Conservation (phyloP, 2,113 vertebrate species). For the Psettodes erumei region DNA sequence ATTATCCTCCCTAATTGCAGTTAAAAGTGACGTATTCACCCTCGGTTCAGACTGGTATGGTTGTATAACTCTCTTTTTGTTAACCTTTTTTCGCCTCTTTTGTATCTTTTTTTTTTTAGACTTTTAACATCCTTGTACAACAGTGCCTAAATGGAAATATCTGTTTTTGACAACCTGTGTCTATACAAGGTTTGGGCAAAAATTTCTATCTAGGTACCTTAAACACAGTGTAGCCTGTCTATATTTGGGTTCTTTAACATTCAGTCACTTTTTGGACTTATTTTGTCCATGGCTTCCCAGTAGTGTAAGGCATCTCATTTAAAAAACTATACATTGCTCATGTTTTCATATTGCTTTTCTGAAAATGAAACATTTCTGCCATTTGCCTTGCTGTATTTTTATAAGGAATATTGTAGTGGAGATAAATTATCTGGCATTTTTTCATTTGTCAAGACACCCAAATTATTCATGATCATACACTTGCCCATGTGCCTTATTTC, state of each 20-base stretch:
- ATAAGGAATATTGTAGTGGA: neutral
- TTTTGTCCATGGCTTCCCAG: neutral
- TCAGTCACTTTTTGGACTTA: neutral
- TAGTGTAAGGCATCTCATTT: neutral
- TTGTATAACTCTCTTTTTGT: neutral
- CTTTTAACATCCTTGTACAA: neutral
- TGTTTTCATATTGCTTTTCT: conserved; percentile 2
- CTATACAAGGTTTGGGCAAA: neutral
- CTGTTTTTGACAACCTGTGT: neutral
- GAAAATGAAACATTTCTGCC: neutral
- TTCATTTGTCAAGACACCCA: neutral
- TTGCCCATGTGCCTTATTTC: neutral
- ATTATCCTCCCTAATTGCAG: neutral
- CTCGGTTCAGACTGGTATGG: neutral
- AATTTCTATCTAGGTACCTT: neutral
- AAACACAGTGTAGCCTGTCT: neutral
- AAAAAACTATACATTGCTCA: neutral
- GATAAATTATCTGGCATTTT: conserved; percentile 6
- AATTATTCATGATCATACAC: conserved; percentile 30
- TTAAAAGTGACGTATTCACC: neutral
- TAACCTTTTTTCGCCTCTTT: neutral
- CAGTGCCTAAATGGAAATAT: neutral
- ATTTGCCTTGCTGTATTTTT: neutral
- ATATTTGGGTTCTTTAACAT: too few relatives aligned
- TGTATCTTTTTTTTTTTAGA: neutral